Base-by-base conservation (phyloP, 2,113 vertebrate genomes). In the Apteryx owenii region DNA sequence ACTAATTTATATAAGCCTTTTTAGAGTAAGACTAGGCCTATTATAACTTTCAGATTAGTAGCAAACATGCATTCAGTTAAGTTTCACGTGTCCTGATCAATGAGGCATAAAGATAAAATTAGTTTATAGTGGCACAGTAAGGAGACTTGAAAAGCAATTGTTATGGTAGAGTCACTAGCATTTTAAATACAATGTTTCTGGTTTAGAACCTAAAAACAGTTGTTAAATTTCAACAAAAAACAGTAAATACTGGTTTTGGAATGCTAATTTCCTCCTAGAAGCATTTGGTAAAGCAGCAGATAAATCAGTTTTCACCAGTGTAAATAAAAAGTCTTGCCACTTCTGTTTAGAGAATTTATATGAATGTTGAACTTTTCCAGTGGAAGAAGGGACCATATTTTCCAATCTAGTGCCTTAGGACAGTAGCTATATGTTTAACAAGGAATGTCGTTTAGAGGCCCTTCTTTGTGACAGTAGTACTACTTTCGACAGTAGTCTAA, bases 101-200 rank as follows among this genome's bases (percentile, higher is more conserved):
- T 75, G 75, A 95, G 33, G 89, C 77, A 50, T 62, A 79, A 90
- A 89, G 70, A 84, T 89, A 64, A 42, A 88, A 95, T 56, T 93
- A 77, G 77, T 88, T 95, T 95, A 54, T 84, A 70, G 48, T 36
- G 22, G 6, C 54, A 7, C 10, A 42, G 9, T 20, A 18, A 79
- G 12, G 40, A 8, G 12, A 71, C 7, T 36, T 70, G 8, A 25
- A 77, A 95, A 81, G 36, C 17, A 92, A 42, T 90, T 85, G 53
- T 81, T 83, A 54, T 51, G 51, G 48, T 90, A 36, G 64, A 91
- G 79, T 90, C 95, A 71, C n/a, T 71, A 33, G n/a, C 56, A 51
- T 81, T 64, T 88, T 92, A 38, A 91, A 84, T 81, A 42, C 25
- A 13, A 75, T 31, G 16, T 82, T 94, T 54, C 38, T 75, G 14